Evolutionary conservation across 2,797 vertebrate species (phyloP).

Genomic region (Myripristis jacobus): DNA sequence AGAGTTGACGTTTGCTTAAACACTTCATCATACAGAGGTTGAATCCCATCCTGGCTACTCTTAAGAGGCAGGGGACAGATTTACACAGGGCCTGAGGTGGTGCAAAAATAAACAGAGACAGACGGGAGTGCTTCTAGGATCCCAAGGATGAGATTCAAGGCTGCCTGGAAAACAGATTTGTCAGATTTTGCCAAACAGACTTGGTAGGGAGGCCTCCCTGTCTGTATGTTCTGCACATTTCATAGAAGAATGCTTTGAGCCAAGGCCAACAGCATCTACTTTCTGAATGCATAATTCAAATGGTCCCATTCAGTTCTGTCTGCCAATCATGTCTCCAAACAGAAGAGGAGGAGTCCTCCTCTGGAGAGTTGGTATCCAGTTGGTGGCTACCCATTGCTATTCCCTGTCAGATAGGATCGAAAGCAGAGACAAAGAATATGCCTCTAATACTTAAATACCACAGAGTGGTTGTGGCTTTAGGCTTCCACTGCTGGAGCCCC

Average conservation of each 20-base stretch:
- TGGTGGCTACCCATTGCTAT: constrained; percentile 1
- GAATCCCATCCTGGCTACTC: constrained; percentile 7
- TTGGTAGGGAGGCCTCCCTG: constrained; percentile 41
- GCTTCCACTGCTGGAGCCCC: constrained; percentile 1
- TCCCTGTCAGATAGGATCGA: constrained; percentile 15
- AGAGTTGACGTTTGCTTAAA: constrained; percentile 11
- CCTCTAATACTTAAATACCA: neutral
- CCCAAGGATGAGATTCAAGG: constrained; percentile 43
- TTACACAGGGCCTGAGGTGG: constrained; percentile 11
- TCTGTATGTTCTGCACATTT: constrained; percentile 76
- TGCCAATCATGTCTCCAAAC: constrained; percentile 41
- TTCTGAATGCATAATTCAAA: constrained; percentile 64
- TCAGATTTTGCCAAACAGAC: constrained; percentile 51
- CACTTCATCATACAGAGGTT: constrained; percentile 4
- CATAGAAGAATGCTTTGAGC: constrained; percentile 79
- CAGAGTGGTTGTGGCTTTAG: constrained; percentile 2
- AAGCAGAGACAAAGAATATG: constrained; percentile 8
- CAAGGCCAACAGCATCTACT: constrained; percentile 58
- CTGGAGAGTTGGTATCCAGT: constrained; percentile 4
- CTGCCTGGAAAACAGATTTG: constrained; percentile 72
- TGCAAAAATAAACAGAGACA: constrained; percentile 44
- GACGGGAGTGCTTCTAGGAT: constrained; percentile 14
- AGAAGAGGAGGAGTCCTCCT: constrained; percentile 8
- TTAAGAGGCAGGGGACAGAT: constrained; percentile 25
- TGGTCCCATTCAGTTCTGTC: constrained; percentile 26